Evolutionary conservation across 2,113 vertebrate species (phyloP).

Genomic region (Laticauda colubrina): DNA sequence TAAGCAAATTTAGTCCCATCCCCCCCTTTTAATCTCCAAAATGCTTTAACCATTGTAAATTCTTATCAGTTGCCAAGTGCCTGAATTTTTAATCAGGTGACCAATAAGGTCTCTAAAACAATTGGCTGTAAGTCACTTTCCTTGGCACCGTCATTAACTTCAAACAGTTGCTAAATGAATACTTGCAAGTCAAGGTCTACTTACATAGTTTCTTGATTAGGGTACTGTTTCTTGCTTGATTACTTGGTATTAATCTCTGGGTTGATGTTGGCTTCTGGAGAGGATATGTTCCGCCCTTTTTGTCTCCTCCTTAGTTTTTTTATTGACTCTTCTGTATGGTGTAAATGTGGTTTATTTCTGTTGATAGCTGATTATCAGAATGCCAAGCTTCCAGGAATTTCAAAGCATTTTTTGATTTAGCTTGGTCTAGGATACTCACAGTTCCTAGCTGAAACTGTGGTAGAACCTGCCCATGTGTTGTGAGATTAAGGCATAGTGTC

Average conservation of each 20-base stretch:
- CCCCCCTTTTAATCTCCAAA: not conserved
- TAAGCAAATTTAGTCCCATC: not conserved
- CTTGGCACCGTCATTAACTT: not conserved
- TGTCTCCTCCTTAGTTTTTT: not conserved
- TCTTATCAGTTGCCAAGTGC: not conserved
- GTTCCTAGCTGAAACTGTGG: not conserved
- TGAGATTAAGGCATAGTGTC: not conserved
- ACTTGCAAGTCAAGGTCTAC: not conserved
- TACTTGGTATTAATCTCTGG: not conserved
- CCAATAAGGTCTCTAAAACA: not conserved
- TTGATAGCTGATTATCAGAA: not conserved
- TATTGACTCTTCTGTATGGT: not conserved
- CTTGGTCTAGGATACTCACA: not conserved
- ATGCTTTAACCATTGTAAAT: not conserved
- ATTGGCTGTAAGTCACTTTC: not conserved
- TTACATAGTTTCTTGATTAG: not conserved
- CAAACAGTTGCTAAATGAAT: not conserved
- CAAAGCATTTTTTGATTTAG: not conserved
- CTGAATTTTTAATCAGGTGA: not conserved
- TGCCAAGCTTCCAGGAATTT: not conserved
- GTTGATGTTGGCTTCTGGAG: not conserved
- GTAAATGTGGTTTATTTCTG: not conserved
- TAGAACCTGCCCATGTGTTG: not conserved
- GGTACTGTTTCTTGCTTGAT: not conserved
- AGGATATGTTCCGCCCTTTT: too few species aligned